Conservation (phyloP, 92 coral and sea anemone species). For the Nematostella vectensis region DNA sequence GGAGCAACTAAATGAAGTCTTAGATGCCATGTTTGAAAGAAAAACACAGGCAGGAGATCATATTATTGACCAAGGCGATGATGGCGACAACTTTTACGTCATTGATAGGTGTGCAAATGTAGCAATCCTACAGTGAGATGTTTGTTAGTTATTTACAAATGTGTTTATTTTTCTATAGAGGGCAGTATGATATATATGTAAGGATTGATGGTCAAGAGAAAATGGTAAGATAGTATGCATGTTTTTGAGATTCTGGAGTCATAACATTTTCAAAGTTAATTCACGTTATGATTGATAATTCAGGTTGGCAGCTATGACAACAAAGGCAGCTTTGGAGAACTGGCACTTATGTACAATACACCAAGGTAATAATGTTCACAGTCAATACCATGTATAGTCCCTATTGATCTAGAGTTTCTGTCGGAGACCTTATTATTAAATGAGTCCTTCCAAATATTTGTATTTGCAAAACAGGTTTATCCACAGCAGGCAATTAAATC, state of each 20-base stretch:
- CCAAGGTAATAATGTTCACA: slow-evolving; percentile 91
- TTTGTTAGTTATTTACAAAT: not conserved
- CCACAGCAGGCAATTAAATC: no score
- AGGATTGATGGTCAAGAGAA: slow-evolving; percentile 87
- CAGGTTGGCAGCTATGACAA: slow-evolving; percentile 92
- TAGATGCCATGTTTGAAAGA: slow-evolving; percentile 98
- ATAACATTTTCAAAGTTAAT: no score
- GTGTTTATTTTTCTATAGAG: no score
- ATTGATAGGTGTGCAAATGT: slow-evolving; percentile 72
- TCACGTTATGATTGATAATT: no score
- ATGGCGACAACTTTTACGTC: slow-evolving; percentile 97
- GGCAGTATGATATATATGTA: slow-evolving; percentile 92
- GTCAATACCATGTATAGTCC: no score
- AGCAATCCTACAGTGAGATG: not conserved
- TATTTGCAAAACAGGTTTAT: no score
- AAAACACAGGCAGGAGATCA: slow-evolving; percentile 86
- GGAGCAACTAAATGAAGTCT: slow-evolving; percentile 90
- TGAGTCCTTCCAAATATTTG: no score
- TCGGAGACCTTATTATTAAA: no score
- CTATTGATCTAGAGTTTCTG: no score
- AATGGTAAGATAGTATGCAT: slow-evolving; percentile 44
- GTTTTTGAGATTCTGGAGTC: no score
- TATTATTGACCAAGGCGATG: slow-evolving; percentile 99
- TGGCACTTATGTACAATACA: slow-evolving; percentile 97
- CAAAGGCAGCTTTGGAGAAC: slow-evolving; percentile 98